phyloP scores from a whole-genome alignment of 1,140 invertebrate genomes.

The Cepaea nemoralis region DNA sequence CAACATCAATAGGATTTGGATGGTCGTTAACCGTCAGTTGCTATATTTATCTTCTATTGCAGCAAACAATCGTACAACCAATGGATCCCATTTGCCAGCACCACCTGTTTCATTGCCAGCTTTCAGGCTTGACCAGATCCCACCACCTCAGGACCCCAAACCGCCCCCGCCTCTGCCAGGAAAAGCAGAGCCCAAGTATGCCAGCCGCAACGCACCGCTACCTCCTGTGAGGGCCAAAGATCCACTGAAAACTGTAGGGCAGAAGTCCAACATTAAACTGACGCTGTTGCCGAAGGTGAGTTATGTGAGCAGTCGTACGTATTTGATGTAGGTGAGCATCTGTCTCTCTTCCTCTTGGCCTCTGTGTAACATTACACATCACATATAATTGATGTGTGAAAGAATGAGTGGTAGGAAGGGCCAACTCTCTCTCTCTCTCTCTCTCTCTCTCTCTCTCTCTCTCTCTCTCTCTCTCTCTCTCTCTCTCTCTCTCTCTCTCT shows the following conservation, averaged over 20 bases:
- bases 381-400: no score
- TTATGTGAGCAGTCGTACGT: no score
- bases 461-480: no score
- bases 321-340: no score
- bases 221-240: slow-evolving; percentile 59
- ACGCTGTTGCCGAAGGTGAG: slow-evolving; percentile 74
- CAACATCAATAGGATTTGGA: no score
- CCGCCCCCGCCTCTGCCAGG: not conserved
- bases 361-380: no score
- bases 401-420: no score
- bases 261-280: slow-evolving; percentile 82
- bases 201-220: slow-evolving; percentile 34
- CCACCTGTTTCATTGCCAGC: not conserved
- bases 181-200: slow-evolving; percentile 27
- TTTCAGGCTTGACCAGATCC: slow-evolving; percentile 4
- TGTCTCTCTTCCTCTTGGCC: no score
- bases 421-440: no score
- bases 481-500: no score
- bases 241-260: slow-evolving; percentile 71
- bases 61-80: slow-evolving; percentile 19
- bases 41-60: not conserved
- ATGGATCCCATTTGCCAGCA: not conserved
- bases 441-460: no score
- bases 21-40: no score
- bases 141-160: slow-evolving; percentile 30